These are phyloP conservation scores for Seladonia tumulorum DNA, from an alignment of 2,888 invertebrate genomes.

Conservation along the genomic window DNA sequence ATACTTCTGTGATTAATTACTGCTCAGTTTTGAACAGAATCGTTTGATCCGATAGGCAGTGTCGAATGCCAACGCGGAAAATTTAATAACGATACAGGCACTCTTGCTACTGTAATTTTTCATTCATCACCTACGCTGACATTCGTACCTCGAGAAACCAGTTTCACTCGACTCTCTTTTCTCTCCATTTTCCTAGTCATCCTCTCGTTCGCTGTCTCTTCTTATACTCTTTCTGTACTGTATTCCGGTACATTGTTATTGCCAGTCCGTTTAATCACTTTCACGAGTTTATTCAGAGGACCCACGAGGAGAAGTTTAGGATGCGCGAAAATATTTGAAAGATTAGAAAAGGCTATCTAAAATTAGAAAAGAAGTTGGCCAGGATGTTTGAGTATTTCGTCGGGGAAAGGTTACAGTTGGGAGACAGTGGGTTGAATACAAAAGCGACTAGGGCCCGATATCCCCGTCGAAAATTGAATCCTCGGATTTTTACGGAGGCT, in stretches of 20 bases:
- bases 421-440: not conserved
- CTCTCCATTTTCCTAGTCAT: not conserved
- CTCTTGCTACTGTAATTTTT: not conserved
- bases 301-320: not conserved
- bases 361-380: not conserved
- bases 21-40: not conserved
- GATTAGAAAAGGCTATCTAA: too few relatives aligned
- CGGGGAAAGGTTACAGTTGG: not conserved
- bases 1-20: too few relatives aligned
- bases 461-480: not conserved
- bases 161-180: not conserved
- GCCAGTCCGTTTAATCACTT: not conserved
- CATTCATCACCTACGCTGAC: not conserved
- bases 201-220: not conserved
- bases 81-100: not conserved
- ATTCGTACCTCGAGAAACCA: not conserved
- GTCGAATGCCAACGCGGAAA: not conserved
- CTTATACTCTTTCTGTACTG: not conserved
- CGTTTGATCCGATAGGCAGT: not conserved
- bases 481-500: conserved; percentile 21
- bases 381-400: not conserved
- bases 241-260: not conserved
- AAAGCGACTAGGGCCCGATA: not conserved
- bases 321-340: too few relatives aligned
- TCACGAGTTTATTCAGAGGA: not conserved